Percentiles rank a stretch among this genome's conserved stretches.
These are phyloP conservation scores for Dascyllus trimaculatus DNA, from an alignment of 2,113 vertebrate genomes.

Conservation along the genomic window DNA sequence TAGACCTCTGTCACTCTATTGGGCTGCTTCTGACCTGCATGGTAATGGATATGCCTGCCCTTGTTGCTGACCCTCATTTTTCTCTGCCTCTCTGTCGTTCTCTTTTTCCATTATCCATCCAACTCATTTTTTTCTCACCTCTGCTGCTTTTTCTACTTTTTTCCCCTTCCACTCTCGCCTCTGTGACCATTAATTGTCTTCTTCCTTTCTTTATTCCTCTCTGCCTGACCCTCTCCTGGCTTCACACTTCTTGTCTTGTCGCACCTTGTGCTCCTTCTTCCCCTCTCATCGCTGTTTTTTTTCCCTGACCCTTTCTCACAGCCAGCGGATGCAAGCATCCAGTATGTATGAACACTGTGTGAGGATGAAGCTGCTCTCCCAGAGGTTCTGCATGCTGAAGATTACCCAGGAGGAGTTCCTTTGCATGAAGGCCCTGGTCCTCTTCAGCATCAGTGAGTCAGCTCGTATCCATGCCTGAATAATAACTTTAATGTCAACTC, in stretches of 20 bases:
- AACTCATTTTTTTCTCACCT: slow-evolving; percentile 71
- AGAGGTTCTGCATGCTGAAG: slow-evolving; percentile 92
- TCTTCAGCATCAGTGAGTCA: slow-evolving; percentile 95
- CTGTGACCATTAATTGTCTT: slow-evolving; percentile 49
- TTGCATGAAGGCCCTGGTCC: slow-evolving; percentile 96
- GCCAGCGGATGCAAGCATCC: slow-evolving; percentile 95
- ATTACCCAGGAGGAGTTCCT: slow-evolving; percentile 96
- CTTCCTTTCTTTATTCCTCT: slow-evolving; percentile 21
- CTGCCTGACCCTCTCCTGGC: slow-evolving; percentile 36
- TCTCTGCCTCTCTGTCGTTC: slow-evolving; percentile 59
- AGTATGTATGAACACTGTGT: slow-evolving; percentile 96
- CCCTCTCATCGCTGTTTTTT: slow-evolving; percentile 14
- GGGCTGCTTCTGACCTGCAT: slow-evolving; percentile 58
- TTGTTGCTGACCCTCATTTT: slow-evolving; percentile 74
- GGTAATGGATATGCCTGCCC: slow-evolving; percentile 78
- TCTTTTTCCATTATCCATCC: slow-evolving; percentile 74
- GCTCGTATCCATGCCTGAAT: not conserved
- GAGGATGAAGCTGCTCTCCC: slow-evolving; percentile 92
- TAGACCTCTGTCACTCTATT: slow-evolving; percentile 59
- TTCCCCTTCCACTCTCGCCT: slow-evolving; percentile 3
- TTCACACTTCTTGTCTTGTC: slow-evolving; percentile 25
- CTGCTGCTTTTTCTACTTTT: slow-evolving; percentile 29
- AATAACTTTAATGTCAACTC: slow-evolving; percentile 31
- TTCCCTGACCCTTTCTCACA: slow-evolving; percentile 55
- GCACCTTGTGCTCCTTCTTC: slow-evolving; percentile 13